Evolutionary conservation across 1,140 invertebrate species (phyloP).

Genomic region (Drosophila obscura): DNA sequence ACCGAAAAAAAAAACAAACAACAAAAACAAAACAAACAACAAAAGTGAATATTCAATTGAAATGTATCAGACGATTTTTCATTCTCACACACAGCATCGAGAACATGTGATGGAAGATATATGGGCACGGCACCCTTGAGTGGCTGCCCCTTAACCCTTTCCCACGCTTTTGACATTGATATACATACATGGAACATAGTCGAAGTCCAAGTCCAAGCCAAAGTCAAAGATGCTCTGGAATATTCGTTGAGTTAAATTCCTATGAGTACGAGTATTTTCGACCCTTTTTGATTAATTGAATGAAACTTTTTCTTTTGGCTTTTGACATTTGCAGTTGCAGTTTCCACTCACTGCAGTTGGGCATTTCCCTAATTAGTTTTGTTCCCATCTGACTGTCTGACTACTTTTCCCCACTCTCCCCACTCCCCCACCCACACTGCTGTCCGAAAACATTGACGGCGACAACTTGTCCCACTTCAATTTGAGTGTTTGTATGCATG

Average conservation of each 20-base stretch:
- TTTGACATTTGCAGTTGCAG: neutral
- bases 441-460: conserved; percentile 37
- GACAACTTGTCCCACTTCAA: conserved; percentile 55
- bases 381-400: conserved; percentile 2
- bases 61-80: conserved; percentile 73
- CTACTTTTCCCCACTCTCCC: neutral
- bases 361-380: conserved; percentile 63
- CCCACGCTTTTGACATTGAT: conserved; percentile 13
- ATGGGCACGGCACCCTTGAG: conserved; percentile 8
- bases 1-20: neutral
- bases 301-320: neutral
- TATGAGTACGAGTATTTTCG: neutral
- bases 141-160: neutral
- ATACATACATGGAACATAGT: neutral
- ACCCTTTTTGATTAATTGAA: conserved; percentile 27
- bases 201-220: neutral
- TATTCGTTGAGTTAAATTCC: conserved; percentile 9
- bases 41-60: conserved; percentile 67
- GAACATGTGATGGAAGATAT: conserved; percentile 13
- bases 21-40: conserved; percentile 15
- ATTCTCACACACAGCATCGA: conserved; percentile 28
- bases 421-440: no score
- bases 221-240: no score
- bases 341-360: neutral
- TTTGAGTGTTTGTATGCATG: neutral